These are phyloP conservation scores for Anthoscopus minutus DNA, from an alignment of 2,113 vertebrate genomes.

Conservation along the genomic window DNA sequence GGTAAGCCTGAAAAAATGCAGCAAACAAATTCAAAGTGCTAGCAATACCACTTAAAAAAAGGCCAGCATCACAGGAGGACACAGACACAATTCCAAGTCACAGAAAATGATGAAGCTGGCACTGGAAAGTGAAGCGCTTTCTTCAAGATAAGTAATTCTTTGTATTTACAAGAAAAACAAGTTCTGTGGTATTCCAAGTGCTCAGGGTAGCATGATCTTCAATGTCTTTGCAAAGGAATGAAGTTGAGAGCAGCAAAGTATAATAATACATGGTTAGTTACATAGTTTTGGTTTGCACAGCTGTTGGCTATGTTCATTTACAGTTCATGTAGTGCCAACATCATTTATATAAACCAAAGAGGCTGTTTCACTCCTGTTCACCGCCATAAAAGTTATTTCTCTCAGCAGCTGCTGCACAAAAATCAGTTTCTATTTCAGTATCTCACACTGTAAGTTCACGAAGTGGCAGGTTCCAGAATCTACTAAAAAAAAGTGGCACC, in stretches of 20 bases:
- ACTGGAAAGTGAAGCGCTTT: background rate
- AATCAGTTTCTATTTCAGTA: background rate
- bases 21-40: background rate
- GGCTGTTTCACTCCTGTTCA: background rate
- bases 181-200: background rate
- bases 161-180: background rate
- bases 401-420: background rate
- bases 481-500: background rate
- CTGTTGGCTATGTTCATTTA: conserved; percentile 7
- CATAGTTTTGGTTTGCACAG: background rate
- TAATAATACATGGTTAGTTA: background rate
- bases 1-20: background rate
- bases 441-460: background rate
- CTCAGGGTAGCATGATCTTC: background rate
- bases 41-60: background rate
- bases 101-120: background rate
- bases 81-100: background rate
- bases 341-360: conserved; percentile 10
- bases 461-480: background rate
- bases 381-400: background rate
- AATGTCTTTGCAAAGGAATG: background rate
- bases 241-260: background rate
- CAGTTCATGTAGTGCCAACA: background rate
- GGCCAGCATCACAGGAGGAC: background rate
- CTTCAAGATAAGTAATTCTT: background rate